Base-by-base conservation (phyloP, 2,888 invertebrate genomes). In the Tillus elongatus region DNA sequence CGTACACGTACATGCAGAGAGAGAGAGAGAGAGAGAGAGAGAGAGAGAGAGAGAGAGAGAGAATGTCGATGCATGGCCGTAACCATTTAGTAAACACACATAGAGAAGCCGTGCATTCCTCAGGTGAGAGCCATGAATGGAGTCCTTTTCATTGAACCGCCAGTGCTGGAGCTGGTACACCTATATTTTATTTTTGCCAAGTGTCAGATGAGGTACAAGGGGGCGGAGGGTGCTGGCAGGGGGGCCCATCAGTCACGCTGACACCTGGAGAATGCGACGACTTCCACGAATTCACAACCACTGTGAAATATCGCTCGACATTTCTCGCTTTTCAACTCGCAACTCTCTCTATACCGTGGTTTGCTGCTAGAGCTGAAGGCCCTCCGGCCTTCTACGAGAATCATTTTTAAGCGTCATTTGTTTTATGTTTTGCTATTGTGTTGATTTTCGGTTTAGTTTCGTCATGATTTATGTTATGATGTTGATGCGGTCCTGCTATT, bases 231-330 rank as follows among this genome's bases (percentile, higher is more conserved):
- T 57, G 57, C 56, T 57, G 58, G 57, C 54, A 56, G 52, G 52
- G 56, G 56, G 53, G 57, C 54, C 51, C 59, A 61, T 61, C 60
- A 60, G 60, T 61, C 61, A 61, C 59, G 56, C 56, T 60, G 60
- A 61, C 61, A 61, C 61, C 59, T 61, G 53, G 52, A 54, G 54
- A 58, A 59, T 59, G 56, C 56, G 56, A 58, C 57, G 59, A 59
- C 60, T 60, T 60, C 58, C 54, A 58, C 59, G 60, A 60, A 60
- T 59, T 57, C 58, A 56, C 56, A 54, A 54, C 53, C 50, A 51
- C 50, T 52, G 52, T 53, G 52, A 55, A 55, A 53, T 54, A 53
- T 53, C 44, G 52, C 52, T 47, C 51, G 48, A 50, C 51, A 52
- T 54, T 52, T 51, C 53, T 51, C 50, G 52, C 50, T 49, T 51